These are phyloP conservation scores for Eupithecia abbreviata DNA, from an alignment of 2,888 invertebrate genomes.

Conservation along the genomic window DNA sequence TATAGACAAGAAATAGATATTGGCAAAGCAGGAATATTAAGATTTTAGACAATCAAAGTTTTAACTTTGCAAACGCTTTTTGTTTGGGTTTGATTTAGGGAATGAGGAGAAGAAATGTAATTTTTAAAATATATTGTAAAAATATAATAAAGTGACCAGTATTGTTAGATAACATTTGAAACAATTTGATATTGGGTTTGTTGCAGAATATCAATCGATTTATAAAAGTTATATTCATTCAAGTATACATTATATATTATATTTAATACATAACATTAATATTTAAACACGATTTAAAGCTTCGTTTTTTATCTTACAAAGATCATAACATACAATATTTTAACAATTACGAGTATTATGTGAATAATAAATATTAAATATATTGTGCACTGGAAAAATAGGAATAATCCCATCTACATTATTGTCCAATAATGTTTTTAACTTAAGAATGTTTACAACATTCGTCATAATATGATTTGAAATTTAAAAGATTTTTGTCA, in stretches of 20 bases:
- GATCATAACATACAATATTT: slow-evolving; percentile 55
- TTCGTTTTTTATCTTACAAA: slow-evolving; percentile 71
- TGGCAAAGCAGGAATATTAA: not conserved
- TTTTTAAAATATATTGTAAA: not conserved
- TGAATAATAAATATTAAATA: slow-evolving; percentile 29
- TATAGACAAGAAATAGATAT: not conserved
- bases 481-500: slow-evolving; percentile 15
- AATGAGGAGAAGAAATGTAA: not conserved
- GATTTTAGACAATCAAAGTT: not conserved
- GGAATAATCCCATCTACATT: slow-evolving; percentile 68
- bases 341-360: slow-evolving; percentile 38
- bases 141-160: not conserved
- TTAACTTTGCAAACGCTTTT: not conserved
- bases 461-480: slow-evolving; percentile 49
- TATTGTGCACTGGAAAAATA: slow-evolving; percentile 39
- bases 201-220: slow-evolving; percentile 17
- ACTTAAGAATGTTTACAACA: slow-evolving; percentile 66
- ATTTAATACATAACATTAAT: slow-evolving; percentile 49
- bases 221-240: slow-evolving; percentile 28
- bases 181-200: slow-evolving; percentile 4
- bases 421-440: slow-evolving; percentile 71
- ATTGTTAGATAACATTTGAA: not conserved
- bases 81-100: not conserved
- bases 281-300: slow-evolving; percentile 80
- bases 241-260: slow-evolving; percentile 36